phyloP scores from a whole-genome alignment of 2,888 invertebrate genomes.

The Drosophila parthenogenetica region DNA sequence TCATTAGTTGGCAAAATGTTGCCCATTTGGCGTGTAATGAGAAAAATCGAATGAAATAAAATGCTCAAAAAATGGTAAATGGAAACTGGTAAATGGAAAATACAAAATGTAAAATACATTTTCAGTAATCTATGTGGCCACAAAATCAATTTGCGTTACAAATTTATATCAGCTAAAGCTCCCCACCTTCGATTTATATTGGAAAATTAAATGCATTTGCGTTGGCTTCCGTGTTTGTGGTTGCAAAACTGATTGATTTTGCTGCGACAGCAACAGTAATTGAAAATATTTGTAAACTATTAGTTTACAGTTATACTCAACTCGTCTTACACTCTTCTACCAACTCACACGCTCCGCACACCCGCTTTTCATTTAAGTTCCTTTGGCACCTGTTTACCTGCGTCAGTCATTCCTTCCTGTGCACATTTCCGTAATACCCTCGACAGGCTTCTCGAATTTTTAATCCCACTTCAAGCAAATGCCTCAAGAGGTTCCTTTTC shows the following conservation, averaged over 20 bases:
- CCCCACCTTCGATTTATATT: constrained; percentile 26
- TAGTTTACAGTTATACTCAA: constrained; percentile 54
- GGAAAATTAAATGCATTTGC: constrained; percentile 74
- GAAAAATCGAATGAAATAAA: constrained; percentile 39
- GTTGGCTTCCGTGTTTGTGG: constrained; percentile 60
- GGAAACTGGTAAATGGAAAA: constrained; percentile 8
- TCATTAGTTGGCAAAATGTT: constrained; percentile 64
- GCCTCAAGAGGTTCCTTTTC: constrained; percentile 58
- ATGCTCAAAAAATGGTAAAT: constrained; percentile 26
- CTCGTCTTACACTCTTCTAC: not conserved
- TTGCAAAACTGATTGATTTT: constrained; percentile 73
- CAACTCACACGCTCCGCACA: not conserved
- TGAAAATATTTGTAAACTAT: constrained; percentile 79
- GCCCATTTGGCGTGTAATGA: constrained; percentile 26
- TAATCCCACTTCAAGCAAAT: constrained; percentile 71
- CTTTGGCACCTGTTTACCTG: constrained; percentile 48
- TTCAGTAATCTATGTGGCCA: constrained; percentile 77
- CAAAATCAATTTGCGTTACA: constrained; percentile 74
- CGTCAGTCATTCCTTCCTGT: constrained; percentile 67
- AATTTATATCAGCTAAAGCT: constrained; percentile 56
- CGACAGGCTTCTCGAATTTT: constrained; percentile 28
- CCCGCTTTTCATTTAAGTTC: constrained; percentile 24
- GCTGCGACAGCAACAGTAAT: constrained; percentile 79
- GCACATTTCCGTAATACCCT: constrained; percentile 62
- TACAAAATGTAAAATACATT: constrained; percentile 63